Percentiles rank a stretch among this genome's conserved stretches.
These are phyloP conservation scores for Romanogobio albipinnatus DNA, from an alignment of 2,113 vertebrate species.

Conservation along the genomic window DNA sequence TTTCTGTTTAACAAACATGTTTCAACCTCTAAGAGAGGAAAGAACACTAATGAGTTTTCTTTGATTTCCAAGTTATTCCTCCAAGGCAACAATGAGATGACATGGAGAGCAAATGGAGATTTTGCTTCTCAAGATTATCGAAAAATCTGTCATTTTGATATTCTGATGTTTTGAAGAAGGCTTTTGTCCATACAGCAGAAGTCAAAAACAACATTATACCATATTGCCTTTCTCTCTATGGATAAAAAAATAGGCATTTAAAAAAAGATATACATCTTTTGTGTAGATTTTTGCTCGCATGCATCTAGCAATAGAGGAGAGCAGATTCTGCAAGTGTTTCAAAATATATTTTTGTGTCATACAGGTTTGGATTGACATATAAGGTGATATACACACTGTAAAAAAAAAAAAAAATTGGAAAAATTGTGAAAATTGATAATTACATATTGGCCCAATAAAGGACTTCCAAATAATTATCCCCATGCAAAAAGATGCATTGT, in stretches of 20 bases:
- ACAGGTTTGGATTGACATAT: not conserved
- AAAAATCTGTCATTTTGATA: not conserved
- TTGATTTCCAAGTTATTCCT: not conserved
- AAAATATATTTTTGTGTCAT: not conserved
- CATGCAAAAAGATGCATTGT: too few species aligned
- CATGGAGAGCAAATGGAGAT: not conserved
- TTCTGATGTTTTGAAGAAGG: not conserved
- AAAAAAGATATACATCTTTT: not conserved
- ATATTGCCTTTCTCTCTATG: not conserved
- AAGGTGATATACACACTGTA: too few species aligned
- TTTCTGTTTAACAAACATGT: not conserved
- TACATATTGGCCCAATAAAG: too few species aligned
- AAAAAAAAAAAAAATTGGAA: too few species aligned
- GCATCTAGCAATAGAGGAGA: not conserved
- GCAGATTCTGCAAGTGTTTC: not conserved
- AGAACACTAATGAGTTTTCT: not conserved
- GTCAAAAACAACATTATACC: not conserved
- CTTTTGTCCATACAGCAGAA: not conserved
- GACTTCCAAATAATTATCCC: too few species aligned
- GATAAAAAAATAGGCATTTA: not conserved
- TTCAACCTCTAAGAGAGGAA: slow-evolving; percentile 6
- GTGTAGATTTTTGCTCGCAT: not conserved
- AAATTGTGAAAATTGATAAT: too few species aligned
- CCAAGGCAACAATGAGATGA: not conserved
- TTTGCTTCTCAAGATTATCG: not conserved